Evolutionary conservation across 2,797 vertebrate genomes (phyloP).

Genomic region (Molossus molossus): DNA sequence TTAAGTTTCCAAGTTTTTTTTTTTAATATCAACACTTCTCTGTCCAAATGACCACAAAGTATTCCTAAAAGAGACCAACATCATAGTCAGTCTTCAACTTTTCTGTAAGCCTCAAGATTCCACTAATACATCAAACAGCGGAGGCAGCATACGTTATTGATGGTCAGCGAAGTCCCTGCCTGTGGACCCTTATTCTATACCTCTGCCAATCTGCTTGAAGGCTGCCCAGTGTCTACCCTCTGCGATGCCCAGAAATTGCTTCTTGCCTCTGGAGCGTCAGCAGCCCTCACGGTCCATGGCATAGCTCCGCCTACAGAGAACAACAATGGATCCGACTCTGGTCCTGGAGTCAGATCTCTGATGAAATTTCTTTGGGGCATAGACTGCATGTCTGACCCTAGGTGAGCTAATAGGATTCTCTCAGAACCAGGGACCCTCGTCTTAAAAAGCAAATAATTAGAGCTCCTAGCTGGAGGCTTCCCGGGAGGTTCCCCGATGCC

Average conservation of each 20-base stretch:
- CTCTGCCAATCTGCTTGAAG: background rate
- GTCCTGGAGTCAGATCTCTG: background rate
- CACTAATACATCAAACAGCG: background rate
- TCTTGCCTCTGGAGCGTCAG: background rate
- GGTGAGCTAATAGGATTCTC: background rate
- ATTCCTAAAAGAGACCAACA: conserved; percentile 4
- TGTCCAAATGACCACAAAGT: conserved; percentile 5
- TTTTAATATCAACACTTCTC: conserved; percentile 47
- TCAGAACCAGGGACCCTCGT: background rate
- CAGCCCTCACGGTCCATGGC: background rate
- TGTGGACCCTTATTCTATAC: background rate
- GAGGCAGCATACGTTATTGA: background rate
- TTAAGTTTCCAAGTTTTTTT: conserved; percentile 46
- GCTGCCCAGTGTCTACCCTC: background rate
- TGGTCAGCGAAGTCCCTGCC: background rate
- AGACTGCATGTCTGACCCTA: background rate
- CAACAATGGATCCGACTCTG: background rate
- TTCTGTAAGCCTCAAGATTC: background rate
- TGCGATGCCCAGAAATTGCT: background rate
- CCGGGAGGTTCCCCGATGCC: background rate
- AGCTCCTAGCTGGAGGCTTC: background rate
- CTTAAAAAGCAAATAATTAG: background rate
- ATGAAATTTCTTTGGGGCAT: background rate
- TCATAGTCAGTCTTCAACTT: conserved; percentile 3
- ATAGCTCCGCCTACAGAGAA: background rate